Conservation (phyloP, 2,888 invertebrate species). For the Choristoneura rosaceana region DNA sequence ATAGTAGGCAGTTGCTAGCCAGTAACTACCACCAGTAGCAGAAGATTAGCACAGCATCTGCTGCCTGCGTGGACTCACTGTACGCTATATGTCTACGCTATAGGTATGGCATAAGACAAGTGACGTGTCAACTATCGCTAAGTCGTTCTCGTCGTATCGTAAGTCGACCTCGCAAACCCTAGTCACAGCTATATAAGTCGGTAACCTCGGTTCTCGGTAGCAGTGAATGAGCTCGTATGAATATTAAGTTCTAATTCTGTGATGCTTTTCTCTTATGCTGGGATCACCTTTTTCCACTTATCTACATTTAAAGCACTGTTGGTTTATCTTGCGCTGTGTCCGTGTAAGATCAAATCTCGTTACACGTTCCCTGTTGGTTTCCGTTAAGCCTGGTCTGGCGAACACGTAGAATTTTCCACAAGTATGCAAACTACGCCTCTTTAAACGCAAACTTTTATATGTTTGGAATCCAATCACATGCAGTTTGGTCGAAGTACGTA, state of each 20-base stretch:
- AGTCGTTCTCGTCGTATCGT: too few relatives aligned
- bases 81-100: too few relatives aligned
- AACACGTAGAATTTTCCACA: slow-evolving; percentile 46
- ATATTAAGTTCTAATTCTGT: not conserved
- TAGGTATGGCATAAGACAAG: too few relatives aligned
- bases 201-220: too few relatives aligned
- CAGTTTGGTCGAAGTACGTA: slow-evolving; percentile 60
- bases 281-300: not conserved
- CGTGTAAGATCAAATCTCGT: not conserved
- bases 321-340: slow-evolving; percentile 25
- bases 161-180: too few relatives aligned
- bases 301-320: not conserved
- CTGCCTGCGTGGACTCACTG: too few relatives aligned
- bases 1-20: too few relatives aligned
- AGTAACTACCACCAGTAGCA: too few relatives aligned
- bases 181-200: too few relatives aligned
- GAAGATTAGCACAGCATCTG: too few relatives aligned
- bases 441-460: slow-evolving; percentile 70
- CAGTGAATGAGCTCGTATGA: too few relatives aligned
- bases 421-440: slow-evolving; percentile 69
- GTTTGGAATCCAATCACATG: slow-evolving; percentile 73
- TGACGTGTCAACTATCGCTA: too few relatives aligned
- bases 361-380: not conserved
- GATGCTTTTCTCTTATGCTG: not conserved
- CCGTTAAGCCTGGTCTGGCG: slow-evolving; percentile 8